These are phyloP conservation scores for Melopsittacus undulatus DNA, from an alignment of 2,797 vertebrate genomes.

Conservation along the genomic window DNA sequence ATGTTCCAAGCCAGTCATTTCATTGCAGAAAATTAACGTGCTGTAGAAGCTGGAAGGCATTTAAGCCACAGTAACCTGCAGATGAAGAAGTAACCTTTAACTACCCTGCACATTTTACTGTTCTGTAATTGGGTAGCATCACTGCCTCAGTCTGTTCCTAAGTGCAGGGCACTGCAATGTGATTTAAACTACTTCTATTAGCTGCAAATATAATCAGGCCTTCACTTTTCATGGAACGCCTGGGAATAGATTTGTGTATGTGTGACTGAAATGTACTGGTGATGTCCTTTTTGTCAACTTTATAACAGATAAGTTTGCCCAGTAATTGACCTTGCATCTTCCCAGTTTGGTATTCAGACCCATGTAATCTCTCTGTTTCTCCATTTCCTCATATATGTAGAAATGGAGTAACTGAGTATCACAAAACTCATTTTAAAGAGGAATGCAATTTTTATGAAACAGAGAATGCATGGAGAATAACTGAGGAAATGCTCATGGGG, in stretches of 20 bases:
- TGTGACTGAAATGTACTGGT: not conserved
- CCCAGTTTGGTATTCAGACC: not conserved
- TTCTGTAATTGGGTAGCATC: not conserved
- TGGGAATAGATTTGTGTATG: not conserved
- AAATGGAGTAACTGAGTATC: not conserved
- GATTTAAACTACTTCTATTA: not conserved
- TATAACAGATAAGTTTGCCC: not conserved
- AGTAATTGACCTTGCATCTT: not conserved
- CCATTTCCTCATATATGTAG: not conserved
- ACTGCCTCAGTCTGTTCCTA: not conserved
- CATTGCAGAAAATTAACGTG: not conserved
- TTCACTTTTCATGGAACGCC: not conserved
- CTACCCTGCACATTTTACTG: not conserved
- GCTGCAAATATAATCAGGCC: not conserved
- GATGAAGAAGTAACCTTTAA: not conserved
- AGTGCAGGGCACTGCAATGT: not conserved
- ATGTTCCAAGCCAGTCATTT: not conserved
- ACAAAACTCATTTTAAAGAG: not conserved
- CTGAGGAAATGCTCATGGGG: not conserved
- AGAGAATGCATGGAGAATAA: not conserved
- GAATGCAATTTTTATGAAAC: not conserved
- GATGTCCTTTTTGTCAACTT: not conserved
- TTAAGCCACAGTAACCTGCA: not conserved
- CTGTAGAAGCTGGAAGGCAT: not conserved
- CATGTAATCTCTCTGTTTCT: not conserved